These are phyloP conservation scores for Ormyrus nitidulus DNA, from an alignment of 2,888 invertebrate species.

Conservation along the genomic window DNA sequence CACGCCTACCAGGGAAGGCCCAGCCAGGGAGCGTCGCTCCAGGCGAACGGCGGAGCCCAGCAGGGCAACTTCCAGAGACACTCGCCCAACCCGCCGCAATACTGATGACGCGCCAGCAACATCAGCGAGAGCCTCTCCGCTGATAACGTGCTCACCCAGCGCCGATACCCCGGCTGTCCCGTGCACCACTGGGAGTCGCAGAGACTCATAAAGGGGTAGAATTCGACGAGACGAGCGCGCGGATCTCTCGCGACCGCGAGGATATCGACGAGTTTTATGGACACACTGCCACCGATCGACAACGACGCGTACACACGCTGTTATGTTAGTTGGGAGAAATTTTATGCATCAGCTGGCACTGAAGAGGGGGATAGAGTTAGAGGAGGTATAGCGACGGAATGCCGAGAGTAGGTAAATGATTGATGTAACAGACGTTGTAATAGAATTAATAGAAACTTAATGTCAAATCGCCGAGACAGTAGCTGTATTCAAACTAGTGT, in stretches of 20 bases:
- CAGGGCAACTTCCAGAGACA: slow-evolving; percentile 70
- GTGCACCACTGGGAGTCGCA: slow-evolving; percentile 18
- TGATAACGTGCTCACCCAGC: slow-evolving; percentile 31
- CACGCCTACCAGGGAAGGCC: slow-evolving; percentile 29
- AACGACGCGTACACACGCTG: no score
- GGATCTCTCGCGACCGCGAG: neutral
- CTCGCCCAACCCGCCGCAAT: slow-evolving; percentile 71
- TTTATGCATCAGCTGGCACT: no score
- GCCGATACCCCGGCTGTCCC: neutral
- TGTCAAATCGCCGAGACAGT: no score
- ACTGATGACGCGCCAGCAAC: slow-evolving; percentile 63
- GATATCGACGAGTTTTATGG: neutral
- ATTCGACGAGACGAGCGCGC: neutral
- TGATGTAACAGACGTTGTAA: no score
- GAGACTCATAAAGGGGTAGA: neutral
- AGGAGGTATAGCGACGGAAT: no score
- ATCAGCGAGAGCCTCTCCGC: slow-evolving; percentile 39
- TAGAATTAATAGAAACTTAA: no score
- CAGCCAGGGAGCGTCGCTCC: slow-evolving; percentile 3
- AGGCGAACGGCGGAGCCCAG: slow-evolving; percentile 18
- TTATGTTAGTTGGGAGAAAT: no score
- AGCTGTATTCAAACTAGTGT: no score
- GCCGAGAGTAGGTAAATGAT: no score
- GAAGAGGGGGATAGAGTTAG: no score
- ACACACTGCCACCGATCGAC: no score